These are phyloP conservation scores for Drosophila tristis DNA, from an alignment of 1,140 invertebrate species.

Conservation along the genomic window DNA sequence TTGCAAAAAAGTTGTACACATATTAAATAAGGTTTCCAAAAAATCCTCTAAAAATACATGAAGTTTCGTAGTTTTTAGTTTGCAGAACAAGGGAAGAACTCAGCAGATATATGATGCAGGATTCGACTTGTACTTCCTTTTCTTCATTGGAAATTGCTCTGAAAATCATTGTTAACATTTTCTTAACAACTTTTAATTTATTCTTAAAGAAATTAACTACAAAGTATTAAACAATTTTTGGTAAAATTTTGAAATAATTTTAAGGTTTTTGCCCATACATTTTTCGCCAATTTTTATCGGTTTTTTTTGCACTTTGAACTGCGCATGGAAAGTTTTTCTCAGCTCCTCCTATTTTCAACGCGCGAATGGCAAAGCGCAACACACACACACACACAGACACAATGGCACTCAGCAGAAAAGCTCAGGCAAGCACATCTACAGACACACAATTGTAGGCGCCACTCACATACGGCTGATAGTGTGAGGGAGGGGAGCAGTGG, in stretches of 20 bases:
- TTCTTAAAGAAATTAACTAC: background rate
- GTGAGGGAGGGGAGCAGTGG: background rate
- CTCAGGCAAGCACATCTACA: constrained; percentile 36
- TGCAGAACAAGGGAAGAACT: no score
- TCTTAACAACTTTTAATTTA: background rate
- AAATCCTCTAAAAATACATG: no score
- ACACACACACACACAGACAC: constrained; percentile 41
- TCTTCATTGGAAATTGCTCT: background rate
- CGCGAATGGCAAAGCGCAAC: constrained; percentile 75
- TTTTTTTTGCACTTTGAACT: constrained; percentile 55
- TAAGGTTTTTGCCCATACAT: constrained; percentile 9
- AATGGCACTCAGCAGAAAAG: constrained; percentile 24
- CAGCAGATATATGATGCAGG: no score
- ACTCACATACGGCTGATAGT: constrained; percentile 58
- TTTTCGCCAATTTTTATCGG: constrained; percentile 22
- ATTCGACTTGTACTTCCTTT: no score
- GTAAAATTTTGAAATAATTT: background rate
- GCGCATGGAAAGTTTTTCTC: constrained; percentile 76
- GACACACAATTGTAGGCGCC: constrained; percentile 47
- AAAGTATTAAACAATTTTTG: background rate
- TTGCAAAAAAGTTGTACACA: no score
- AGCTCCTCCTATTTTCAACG: constrained; percentile 80
- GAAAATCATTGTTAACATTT: background rate
- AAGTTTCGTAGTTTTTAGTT: no score
- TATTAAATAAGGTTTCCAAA: no score